Conservation (phyloP, 2,797 vertebrate genomes). For the Microhierax caerulescens region DNA sequence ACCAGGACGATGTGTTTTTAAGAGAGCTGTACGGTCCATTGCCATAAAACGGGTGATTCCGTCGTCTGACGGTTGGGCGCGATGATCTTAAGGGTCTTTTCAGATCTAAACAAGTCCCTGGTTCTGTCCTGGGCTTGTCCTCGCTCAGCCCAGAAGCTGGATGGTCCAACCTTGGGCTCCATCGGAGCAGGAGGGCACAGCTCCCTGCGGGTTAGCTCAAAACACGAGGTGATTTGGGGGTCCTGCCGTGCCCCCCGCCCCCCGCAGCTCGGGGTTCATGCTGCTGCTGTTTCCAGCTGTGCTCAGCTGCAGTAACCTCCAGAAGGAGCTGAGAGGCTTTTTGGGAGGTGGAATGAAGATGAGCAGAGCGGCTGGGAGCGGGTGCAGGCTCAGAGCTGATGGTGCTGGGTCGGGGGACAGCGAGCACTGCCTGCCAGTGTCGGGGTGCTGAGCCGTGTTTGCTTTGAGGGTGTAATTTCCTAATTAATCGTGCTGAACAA, state of each 20-base stretch:
- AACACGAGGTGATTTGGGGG: accelerated
- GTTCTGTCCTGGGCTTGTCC: background rate
- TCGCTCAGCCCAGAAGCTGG: background rate
- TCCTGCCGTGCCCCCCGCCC: background rate
- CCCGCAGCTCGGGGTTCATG: accelerated
- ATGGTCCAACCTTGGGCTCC: background rate
- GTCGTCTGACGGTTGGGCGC: background rate
- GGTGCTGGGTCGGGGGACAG: background rate
- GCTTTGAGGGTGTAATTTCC: background rate
- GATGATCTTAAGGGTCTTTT: too few species aligned
- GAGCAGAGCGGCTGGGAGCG: background rate
- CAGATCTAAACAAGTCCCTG: too few species aligned
- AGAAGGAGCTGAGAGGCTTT: accelerated
- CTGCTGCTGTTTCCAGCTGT: background rate
- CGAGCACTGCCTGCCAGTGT: background rate
- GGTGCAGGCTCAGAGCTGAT: accelerated
- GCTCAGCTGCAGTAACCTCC: background rate
- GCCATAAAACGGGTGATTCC: background rate
- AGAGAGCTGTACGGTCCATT: background rate
- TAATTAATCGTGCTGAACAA: background rate
- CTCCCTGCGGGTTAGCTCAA: background rate
- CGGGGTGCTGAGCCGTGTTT: background rate
- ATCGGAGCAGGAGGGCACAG: background rate
- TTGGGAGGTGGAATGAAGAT: background rate
- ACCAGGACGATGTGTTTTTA: background rate